Evolutionary conservation across 1,140 invertebrate species (phyloP).

Genomic region (Drosophila quadrilineata): DNA sequence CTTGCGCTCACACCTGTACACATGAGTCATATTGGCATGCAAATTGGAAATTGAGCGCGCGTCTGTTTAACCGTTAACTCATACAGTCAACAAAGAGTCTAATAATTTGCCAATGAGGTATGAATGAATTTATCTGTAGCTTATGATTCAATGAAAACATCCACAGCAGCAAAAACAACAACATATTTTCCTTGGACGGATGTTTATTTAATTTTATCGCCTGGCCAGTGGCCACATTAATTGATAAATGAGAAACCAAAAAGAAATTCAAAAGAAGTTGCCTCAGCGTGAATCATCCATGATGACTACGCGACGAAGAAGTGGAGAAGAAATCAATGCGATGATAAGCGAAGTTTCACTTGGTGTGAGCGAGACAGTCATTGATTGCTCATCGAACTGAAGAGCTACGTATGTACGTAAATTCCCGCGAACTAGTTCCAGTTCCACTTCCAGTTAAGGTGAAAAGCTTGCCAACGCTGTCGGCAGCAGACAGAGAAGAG

Average conservation of each 20-base stretch:
- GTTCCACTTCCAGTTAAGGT: too few relatives aligned
- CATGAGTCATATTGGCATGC: constrained; percentile 52
- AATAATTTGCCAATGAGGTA: constrained; percentile 9
- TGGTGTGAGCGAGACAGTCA: neutral
- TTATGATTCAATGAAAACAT: constrained; percentile 27
- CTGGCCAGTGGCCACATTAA: too few relatives aligned
- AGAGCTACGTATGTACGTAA: too few relatives aligned
- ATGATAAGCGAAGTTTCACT: too few relatives aligned
- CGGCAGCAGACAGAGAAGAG: too few relatives aligned
- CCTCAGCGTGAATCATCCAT: constrained; percentile 48
- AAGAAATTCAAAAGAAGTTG: constrained; percentile 59
- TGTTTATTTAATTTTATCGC: constrained; percentile 63
- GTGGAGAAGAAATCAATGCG: too few relatives aligned
- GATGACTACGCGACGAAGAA: constrained; percentile 21
- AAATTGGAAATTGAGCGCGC: constrained; percentile 16
- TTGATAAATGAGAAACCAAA: constrained; percentile 42
- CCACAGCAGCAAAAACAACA: constrained; percentile 9
- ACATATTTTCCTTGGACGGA: constrained; percentile 35
- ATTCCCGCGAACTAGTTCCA: constrained; percentile 23
- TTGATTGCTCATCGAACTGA: constrained; percentile 14
- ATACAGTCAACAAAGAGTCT: constrained; percentile 12
- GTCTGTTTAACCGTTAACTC: constrained; percentile 5
- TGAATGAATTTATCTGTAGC: constrained; percentile 27
- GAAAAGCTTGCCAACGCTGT: too few relatives aligned
- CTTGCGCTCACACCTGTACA: neutral